A percentile compares a stretch with the other conserved stretches of the same genome.
Evolutionary conservation across 1,140 invertebrate species (phyloP).

Genomic region (Phortica variegata): DNA sequence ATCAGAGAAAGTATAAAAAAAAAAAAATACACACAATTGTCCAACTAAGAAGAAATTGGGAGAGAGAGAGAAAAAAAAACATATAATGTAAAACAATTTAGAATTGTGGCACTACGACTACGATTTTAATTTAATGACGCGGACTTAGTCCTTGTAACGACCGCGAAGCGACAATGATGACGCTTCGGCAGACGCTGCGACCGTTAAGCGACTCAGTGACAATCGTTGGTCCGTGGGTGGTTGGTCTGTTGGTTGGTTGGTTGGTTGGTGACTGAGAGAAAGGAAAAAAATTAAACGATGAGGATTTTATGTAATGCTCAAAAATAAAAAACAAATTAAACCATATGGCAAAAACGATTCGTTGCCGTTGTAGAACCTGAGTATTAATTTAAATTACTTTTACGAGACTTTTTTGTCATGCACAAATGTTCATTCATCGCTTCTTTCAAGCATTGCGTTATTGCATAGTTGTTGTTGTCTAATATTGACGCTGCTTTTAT

Average conservation of each 20-base stretch:
- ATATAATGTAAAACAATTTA: not conserved
- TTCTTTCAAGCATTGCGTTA: no score
- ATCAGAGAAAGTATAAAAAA: constrained; percentile 12
- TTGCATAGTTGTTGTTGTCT: no score
- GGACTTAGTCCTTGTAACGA: constrained; percentile 54
- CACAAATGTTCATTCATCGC: constrained; percentile 3
- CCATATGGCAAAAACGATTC: constrained; percentile 30
- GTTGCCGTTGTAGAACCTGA: constrained; percentile 23
- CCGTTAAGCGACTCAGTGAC: no score
- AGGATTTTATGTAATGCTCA: no score
- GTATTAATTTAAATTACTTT: constrained; percentile 55
- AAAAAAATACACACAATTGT: constrained; percentile 23
- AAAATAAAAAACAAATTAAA: constrained; percentile 49
- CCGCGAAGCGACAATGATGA: constrained; percentile 14
- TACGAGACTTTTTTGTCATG: constrained; percentile 42
- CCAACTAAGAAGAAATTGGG: constrained; percentile 26
- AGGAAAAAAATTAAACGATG: constrained; percentile 12
- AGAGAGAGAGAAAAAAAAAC: constrained; percentile 4
- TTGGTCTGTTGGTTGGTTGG: no score
- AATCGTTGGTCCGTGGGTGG: no score
- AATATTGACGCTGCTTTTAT: no score
- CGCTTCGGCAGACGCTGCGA: no score
- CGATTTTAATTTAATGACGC: constrained; percentile 54
- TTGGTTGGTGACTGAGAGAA: constrained; percentile 1
- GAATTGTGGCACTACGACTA: constrained; percentile 5